Evolutionary conservation across 2,888 invertebrate genomes (phyloP).

Genomic region (Lepidocyrtinus sp.): DNA sequence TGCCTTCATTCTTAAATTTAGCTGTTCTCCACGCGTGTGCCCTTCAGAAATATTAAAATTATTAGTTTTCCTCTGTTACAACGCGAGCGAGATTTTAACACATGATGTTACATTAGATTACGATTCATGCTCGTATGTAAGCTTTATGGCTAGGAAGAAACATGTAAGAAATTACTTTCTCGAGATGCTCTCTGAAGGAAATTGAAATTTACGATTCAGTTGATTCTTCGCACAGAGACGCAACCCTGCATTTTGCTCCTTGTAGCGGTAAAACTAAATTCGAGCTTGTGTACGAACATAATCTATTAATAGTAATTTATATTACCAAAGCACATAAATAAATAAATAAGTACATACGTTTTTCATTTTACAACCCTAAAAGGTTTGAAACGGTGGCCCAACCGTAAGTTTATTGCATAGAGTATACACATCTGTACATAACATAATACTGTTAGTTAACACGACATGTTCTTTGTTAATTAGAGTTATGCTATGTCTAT

Average conservation of each 20-base stretch:
- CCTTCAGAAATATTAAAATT: neutral
- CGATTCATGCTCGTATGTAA: neutral
- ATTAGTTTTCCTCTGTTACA: neutral
- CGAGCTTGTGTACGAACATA: neutral
- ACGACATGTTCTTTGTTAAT: no score
- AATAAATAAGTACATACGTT: neutral
- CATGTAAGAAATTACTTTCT: neutral
- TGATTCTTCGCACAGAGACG: neutral
- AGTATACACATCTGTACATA: no score
- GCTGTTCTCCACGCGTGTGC: neutral
- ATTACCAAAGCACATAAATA: neutral
- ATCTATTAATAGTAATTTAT: no score
- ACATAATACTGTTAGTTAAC: no score
- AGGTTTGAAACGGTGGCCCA: no score
- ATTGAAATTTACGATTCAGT: constrained; percentile 25
- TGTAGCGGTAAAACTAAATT: no score
- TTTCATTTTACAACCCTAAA: neutral
- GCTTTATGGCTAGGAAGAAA: neutral
- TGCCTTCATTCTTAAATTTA: neutral
- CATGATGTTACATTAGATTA: neutral
- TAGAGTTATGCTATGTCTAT: no score
- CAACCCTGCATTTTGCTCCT: no score
- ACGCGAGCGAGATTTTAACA: neutral
- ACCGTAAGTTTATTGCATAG: no score
- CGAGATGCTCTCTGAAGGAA: neutral